A percentile compares a stretch with the other conserved stretches of the same genome.
phyloP scores from a whole-genome alignment of 2,797 vertebrate species.

The Salmo trutta region DNA sequence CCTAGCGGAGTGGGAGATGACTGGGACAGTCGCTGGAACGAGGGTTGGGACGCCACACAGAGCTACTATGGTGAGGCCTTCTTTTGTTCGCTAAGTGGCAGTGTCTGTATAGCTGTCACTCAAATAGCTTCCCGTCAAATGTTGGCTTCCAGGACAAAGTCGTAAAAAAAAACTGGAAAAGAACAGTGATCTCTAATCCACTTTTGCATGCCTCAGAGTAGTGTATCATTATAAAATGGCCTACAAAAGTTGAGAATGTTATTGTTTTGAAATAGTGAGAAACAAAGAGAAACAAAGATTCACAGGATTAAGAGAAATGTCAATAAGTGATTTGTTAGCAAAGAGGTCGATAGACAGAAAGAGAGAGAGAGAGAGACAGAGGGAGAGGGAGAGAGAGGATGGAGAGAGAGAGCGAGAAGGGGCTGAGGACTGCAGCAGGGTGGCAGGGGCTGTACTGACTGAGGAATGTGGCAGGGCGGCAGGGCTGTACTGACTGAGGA shows the following conservation, averaged over 20 bases:
- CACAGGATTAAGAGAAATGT: neutral
- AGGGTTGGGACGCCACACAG: slow-evolving; percentile 82
- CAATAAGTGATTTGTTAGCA: neutral
- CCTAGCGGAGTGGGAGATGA: slow-evolving; percentile 80
- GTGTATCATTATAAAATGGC: neutral
- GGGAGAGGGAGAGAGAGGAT: neutral
- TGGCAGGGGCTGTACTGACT: too few relatives aligned
- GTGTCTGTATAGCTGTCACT: neutral
- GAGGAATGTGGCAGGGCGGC: too few relatives aligned
- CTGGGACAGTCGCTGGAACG: slow-evolving; percentile 81
- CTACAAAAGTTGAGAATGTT: neutral
- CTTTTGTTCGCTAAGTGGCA: slow-evolving; percentile 29
- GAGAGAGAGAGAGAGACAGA: slow-evolving; percentile 7
- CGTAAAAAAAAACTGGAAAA: neutral
- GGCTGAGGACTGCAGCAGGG: too few relatives aligned
- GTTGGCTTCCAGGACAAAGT: neutral
- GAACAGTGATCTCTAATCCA: neutral
- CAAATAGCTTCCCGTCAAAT: too few relatives aligned
- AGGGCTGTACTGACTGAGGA: slow-evolving; percentile 29
- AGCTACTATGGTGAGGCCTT: slow-evolving; percentile 80
- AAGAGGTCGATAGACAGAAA: neutral
- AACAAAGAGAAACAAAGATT: neutral
- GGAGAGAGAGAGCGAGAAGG: too few relatives aligned
- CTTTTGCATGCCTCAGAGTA: neutral
- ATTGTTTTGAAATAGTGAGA: neutral